phyloP scores from a whole-genome alignment of 2,113 vertebrate species.

The Laterallus jamaicensis region DNA sequence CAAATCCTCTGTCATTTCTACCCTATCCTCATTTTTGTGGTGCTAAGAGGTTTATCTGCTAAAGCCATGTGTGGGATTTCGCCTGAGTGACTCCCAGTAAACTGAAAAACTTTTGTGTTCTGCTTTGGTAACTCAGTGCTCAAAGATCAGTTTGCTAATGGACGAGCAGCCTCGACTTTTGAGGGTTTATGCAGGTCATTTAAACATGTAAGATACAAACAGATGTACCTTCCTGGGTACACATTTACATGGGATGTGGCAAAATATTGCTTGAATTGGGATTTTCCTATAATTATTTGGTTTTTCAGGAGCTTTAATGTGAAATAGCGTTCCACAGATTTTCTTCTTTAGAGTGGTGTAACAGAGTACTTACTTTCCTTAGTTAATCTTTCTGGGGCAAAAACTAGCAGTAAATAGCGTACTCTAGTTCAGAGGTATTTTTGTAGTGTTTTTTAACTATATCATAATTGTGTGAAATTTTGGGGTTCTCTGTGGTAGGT shows the following conservation, averaged over 20 bases:
- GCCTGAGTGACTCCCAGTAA: neutral
- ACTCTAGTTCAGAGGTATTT: neutral
- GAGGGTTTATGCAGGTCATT: conserved; percentile 11
- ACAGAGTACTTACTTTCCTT: neutral
- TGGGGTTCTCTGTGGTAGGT: neutral
- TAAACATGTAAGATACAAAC: neutral
- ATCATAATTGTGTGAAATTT: neutral
- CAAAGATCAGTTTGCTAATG: conserved; percentile 21
- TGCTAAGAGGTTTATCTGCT: conserved; percentile 3
- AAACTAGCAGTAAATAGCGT: neutral
- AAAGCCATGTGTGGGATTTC: neutral
- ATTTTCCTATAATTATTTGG: conserved; percentile 15
- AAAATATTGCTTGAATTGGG: conserved; percentile 11
- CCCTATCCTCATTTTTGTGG: neutral
- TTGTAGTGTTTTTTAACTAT: neutral
- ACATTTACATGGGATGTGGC: neutral
- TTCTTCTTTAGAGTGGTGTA: neutral
- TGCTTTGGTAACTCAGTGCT: neutral
- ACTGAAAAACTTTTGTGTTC: conserved; percentile 36
- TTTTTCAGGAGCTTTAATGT: conserved; percentile 34
- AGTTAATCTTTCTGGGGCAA: neutral
- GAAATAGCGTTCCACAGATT: conserved; percentile 16
- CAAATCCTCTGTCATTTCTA: neutral
- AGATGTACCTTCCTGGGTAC: neutral
- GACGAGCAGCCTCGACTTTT: conserved; percentile 35